Conservation (phyloP, 1,140 invertebrate species). For the Mactra quadrangularis region DNA sequence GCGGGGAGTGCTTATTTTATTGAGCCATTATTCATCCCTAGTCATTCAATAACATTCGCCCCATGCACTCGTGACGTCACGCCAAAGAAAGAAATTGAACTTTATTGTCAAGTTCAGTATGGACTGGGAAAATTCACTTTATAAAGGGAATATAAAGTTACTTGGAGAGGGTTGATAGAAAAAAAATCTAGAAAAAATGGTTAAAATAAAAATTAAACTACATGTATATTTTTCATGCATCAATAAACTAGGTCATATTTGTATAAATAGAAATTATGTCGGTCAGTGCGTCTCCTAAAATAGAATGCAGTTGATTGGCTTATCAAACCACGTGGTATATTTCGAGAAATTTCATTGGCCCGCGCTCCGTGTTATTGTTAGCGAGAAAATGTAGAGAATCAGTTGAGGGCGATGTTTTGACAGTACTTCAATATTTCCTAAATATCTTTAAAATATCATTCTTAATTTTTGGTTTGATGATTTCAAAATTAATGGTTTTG, state of each 20-base stretch:
- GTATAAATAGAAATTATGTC: conserved; percentile 40
- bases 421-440: neutral
- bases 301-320: conserved; percentile 41
- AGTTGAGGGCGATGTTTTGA: conserved; percentile 25
- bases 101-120: too few relatives aligned
- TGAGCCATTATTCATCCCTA: too few relatives aligned
- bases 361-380: conserved; percentile 53
- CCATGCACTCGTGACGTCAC: too few relatives aligned
- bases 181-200: neutral
- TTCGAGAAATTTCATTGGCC: conserved; percentile 56
- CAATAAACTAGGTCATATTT: conserved; percentile 7
- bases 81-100: too few relatives aligned
- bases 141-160: too few relatives aligned
- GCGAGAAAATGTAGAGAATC: conserved; percentile 48
- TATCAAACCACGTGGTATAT: conserved; percentile 41
- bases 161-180: too few relatives aligned
- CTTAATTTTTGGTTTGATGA: neutral
- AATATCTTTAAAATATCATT: neutral
- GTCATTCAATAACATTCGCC: too few relatives aligned
- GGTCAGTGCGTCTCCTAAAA: conserved; percentile 36
- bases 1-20: too few relatives aligned
- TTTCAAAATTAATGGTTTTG: neutral
- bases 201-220: neutral
- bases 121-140: too few relatives aligned
- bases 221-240: conserved; percentile 11